A percentile compares a stretch with the other conserved stretches of the same genome.
These are phyloP conservation scores for Heloderma charlesbogerti DNA, from an alignment of 2,113 vertebrate genomes.

Conservation along the genomic window DNA sequence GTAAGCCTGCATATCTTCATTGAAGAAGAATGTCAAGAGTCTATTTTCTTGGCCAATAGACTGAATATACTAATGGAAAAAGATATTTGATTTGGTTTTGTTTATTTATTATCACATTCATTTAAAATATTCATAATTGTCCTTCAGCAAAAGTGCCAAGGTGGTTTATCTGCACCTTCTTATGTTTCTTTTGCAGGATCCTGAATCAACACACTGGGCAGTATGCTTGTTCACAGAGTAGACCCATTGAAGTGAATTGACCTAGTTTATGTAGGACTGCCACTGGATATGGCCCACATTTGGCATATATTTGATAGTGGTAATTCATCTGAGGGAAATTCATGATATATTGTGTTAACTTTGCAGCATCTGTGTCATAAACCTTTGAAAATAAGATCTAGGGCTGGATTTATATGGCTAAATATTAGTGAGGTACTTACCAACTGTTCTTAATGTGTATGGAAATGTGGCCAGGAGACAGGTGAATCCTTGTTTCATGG, in stretches of 20 bases:
- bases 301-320: background rate
- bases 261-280: no score
- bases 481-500: background rate
- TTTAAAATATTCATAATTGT: background rate
- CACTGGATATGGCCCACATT: no score
- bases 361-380: background rate
- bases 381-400: background rate
- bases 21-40: background rate
- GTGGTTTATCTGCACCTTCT: background rate
- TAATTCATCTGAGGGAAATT: background rate
- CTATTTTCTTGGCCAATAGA: background rate
- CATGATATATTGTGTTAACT: background rate
- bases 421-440: background rate
- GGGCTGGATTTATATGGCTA: background rate
- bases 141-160: background rate
- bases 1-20: background rate
- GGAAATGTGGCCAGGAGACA: background rate
- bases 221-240: no score
- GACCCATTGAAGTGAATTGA: no score
- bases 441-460: background rate
- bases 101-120: background rate
- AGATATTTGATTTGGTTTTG: background rate
- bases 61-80: background rate
- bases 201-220: background rate
- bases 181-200: background rate